Base-by-base conservation (phyloP, 2,113 vertebrate species). In the Cottus gobio region DNA sequence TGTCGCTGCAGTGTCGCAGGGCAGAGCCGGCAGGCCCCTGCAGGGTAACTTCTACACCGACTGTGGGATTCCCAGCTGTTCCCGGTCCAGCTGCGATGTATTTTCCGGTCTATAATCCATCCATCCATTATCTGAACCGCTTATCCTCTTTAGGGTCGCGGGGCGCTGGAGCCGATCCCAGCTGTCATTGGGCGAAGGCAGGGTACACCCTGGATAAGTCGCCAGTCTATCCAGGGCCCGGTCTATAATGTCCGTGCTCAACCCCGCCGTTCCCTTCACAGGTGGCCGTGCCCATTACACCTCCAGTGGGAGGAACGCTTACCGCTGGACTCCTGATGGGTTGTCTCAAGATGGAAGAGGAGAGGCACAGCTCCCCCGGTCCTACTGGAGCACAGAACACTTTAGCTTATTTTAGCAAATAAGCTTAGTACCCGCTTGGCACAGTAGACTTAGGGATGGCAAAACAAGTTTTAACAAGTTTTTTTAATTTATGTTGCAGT, bases 1-100 rank as follows among this genome's bases (percentile, higher is more conserved):
- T 52, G 65, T 15, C 12, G 44, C 42, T 11, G 72, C 64, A 58
- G 34, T 57, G 70, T 72, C 3, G 8, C 69, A 42, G 71, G 57
- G 42, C 75, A 48, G 65, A 58, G 75, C 39, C 18, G 63, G 75
- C 39, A 42, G 48, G 42, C 24, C n/a, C 67, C 73, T 73, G 63
- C 28, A 8, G 71, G 82, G 58, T 18, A 58, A 65, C 71, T 61
- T 46, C 36, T 46, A 73, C 13, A 44, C 22, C 65, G 15, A 36
- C 71, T 69, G 39, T 46, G 18, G 58, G 46, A 75, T 69, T 28
- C 6, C 22, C 37, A 73, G 60, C 48, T 77, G 64, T 52, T 75
- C 58, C 63, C 30, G 3, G 24, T 31, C 31, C 68, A 82, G 50
- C 61, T 74, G 50, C 57, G 34, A 73, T 60, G 54, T 52, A 8